Evolutionary conservation across 1,140 invertebrate genomes (phyloP).

Genomic region (Aphis craccivora): DNA sequence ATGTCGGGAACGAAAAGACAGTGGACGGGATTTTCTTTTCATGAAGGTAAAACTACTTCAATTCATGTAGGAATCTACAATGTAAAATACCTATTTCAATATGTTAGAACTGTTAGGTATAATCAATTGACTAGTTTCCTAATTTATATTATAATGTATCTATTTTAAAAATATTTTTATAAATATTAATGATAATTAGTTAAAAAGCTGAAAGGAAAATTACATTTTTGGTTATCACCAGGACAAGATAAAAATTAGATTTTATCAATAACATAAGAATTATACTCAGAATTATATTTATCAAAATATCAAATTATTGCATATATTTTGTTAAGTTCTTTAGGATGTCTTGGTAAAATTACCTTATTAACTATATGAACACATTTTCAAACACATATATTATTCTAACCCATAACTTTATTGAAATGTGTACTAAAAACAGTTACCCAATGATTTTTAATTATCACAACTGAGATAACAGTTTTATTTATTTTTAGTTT

Average conservation of each 20-base stretch:
- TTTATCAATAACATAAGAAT: neutral
- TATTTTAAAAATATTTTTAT: neutral
- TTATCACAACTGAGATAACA: no score
- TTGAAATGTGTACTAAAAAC: no score
- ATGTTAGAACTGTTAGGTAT: neutral
- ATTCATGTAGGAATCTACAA: neutral
- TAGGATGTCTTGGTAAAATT: neutral
- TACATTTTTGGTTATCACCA: neutral
- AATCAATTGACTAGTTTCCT: neutral
- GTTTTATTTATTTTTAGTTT: no score
- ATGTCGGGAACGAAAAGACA: no score
- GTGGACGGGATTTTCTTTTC: no score
- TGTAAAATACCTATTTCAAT: neutral
- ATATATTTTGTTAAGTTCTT: neutral
- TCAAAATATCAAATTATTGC: neutral
- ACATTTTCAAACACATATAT: neutral
- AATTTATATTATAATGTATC: neutral
- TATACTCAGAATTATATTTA: neutral
- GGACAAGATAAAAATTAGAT: neutral
- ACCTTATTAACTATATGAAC: neutral
- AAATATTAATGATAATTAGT: neutral
- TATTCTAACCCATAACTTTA: no score
- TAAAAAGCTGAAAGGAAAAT: neutral
- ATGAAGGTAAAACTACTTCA: no score
- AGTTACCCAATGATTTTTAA: no score